Evolutionary conservation across 2,113 vertebrate genomes (phyloP).

Genomic region (Cairina moschata): DNA sequence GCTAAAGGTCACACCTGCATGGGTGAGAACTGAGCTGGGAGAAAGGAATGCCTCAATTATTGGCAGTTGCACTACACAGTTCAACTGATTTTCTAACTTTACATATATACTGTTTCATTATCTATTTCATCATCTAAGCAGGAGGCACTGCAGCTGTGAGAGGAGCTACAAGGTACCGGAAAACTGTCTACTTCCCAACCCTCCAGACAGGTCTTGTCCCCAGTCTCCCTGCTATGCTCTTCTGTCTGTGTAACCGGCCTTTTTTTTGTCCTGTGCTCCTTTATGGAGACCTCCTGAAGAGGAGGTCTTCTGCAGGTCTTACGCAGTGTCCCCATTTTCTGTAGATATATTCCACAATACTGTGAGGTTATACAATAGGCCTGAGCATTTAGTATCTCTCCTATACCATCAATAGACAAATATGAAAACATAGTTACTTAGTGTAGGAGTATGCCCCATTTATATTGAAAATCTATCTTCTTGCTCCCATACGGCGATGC

Average conservation of each 20-base stretch:
- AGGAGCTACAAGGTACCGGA: background rate
- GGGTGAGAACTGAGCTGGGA: accelerated
- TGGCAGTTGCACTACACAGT: background rate
- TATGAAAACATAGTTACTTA: background rate
- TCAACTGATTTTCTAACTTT: background rate
- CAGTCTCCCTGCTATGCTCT: background rate
- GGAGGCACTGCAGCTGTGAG: background rate
- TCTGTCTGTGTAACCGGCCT: background rate
- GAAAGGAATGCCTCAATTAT: background rate
- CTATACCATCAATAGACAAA: background rate
- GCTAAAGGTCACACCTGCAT: background rate
- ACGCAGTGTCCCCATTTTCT: accelerated
- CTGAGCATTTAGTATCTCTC: background rate
- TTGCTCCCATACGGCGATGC: background rate
- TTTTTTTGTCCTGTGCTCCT: background rate
- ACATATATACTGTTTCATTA: background rate
- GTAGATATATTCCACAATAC: background rate
- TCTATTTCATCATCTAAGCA: background rate
- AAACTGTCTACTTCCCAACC: background rate
- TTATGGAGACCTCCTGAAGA: background rate
- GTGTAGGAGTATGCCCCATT: background rate
- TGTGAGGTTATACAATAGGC: background rate
- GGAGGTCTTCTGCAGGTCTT: background rate
- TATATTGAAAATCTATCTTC: background rate
- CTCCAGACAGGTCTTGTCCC: background rate